Percentiles rank a stretch among this genome's conserved stretches.
These are phyloP conservation scores for Egretta garzetta DNA, from an alignment of 2,113 vertebrate genomes.

Conservation along the genomic window DNA sequence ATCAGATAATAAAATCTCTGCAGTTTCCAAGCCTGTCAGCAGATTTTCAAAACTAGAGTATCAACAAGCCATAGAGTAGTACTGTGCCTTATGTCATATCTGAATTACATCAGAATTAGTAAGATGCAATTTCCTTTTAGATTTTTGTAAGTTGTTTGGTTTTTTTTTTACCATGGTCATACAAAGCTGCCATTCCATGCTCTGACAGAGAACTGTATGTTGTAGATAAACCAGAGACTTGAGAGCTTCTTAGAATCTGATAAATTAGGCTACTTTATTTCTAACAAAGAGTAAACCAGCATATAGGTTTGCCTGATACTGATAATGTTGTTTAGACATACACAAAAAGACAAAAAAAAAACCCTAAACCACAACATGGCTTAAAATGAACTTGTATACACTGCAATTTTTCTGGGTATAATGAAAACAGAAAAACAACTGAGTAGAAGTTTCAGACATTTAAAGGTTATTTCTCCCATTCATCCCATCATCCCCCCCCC, in stretches of 20 bases:
- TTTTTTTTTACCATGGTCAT: not conserved
- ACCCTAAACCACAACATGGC: rapidly evolving
- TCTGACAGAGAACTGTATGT: not conserved
- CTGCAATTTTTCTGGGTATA: not conserved
- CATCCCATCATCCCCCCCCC: rapidly evolving
- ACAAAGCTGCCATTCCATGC: not conserved
- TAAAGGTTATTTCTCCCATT: not conserved
- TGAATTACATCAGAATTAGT: conserved; percentile 9
- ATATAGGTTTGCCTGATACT: not conserved
- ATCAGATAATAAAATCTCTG: conserved; percentile 21
- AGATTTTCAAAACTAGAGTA: conserved; percentile 13
- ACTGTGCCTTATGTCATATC: not conserved
- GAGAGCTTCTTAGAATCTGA: not conserved
- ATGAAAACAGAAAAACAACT: not conserved
- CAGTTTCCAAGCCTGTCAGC: not conserved
- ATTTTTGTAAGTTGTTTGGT: not conserved
- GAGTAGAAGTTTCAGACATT: not conserved
- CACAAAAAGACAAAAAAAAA: not conserved
- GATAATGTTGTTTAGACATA: not conserved
- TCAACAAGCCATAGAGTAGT: not conserved
- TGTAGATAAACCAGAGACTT: not conserved
- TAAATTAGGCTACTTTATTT: not conserved
- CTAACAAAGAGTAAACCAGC: not conserved
- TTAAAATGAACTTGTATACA: not conserved
- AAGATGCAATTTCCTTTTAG: conserved; percentile 11